Evolutionary conservation across 2,888 invertebrate genomes (phyloP), one percentile per base, ranked within the genome.

Genomic region (Ethmia dodecea): DNA sequence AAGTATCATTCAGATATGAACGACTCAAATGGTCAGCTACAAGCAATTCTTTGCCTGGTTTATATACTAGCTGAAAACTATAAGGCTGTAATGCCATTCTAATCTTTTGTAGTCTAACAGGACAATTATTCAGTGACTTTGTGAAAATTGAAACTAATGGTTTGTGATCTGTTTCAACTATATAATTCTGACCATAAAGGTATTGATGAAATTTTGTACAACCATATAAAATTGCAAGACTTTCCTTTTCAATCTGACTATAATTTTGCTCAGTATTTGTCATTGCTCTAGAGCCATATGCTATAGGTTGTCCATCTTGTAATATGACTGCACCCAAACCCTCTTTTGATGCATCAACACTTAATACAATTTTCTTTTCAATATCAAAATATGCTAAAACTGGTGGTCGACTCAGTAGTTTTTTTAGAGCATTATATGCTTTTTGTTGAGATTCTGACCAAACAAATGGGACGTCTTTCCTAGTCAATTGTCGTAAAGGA

Each of bases 221-320:
- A 12, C 47, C 55, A 38, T 35, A 52, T 5, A 49, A 49, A 5
- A 56, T 39, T 9, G 52, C 50, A 3, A 56, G 22, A 20, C 55
- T 35, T 39, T 61, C 54, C 38, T 59, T 57, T 39, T 60, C 54
- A 5, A 57, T 40, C 26, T 53, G 49, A 31, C 39, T 44, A 28
- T 55, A 56, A 22, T 43, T 37, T 40, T 47, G 20, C 27, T 45
- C 38, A 13, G 45, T 35, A 11, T 22, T 14, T 13, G 31, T 45
- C 1, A 49, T 20, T 1, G 35, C 9, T 16, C 37, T 20, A 10
- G 41, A 41, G 1, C 39, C 45, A 38, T 37, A 46, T 12, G 40
- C 40, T 13, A 48, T 28, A 13, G 40, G 43, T 28, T 38, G 13
- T 10, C 24, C 34, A 15, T 36, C 28, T 30, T 44, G 44, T 28